These are phyloP conservation scores for Propsilocerus akamusi DNA, from an alignment of 1,140 invertebrate species.

Conservation along the genomic window DNA sequence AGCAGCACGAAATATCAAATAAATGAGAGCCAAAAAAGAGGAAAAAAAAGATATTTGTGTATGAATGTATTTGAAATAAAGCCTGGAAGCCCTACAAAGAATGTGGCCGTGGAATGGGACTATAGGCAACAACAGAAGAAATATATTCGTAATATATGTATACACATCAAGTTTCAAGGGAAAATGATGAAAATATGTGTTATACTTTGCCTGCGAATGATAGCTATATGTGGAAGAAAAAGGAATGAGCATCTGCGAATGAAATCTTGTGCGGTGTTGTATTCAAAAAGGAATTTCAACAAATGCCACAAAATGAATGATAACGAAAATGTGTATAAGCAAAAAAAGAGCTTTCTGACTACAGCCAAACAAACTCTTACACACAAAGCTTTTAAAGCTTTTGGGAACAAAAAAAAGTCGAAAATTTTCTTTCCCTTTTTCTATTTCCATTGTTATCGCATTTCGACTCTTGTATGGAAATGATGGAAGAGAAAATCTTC, in stretches of 20 bases:
- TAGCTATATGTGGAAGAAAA: neutral
- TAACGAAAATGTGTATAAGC: neutral
- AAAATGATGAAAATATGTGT: neutral
- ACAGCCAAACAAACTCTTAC: no score
- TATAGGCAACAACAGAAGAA: neutral
- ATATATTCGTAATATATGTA: neutral
- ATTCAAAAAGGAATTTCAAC: neutral
- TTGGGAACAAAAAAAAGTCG: neutral
- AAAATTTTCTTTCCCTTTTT: neutral
- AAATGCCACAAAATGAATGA: neutral
- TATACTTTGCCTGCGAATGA: neutral
- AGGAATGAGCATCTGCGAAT: neutral
- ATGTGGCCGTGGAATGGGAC: no score
- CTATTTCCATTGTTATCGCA: neutral
- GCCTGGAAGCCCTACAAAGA: no score
- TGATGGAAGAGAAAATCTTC: neutral
- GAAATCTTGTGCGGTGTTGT: neutral
- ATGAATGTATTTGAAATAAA: no score
- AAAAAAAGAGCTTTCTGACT: neutral
- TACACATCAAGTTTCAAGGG: neutral
- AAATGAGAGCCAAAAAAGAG: no score
- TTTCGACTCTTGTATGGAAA: neutral
- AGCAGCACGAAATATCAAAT: no score
- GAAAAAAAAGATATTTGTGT: no score
- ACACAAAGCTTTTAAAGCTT: neutral